These are phyloP conservation scores for Drosophila arawakana DNA, from an alignment of 1,140 invertebrate genomes.

Conservation along the genomic window DNA sequence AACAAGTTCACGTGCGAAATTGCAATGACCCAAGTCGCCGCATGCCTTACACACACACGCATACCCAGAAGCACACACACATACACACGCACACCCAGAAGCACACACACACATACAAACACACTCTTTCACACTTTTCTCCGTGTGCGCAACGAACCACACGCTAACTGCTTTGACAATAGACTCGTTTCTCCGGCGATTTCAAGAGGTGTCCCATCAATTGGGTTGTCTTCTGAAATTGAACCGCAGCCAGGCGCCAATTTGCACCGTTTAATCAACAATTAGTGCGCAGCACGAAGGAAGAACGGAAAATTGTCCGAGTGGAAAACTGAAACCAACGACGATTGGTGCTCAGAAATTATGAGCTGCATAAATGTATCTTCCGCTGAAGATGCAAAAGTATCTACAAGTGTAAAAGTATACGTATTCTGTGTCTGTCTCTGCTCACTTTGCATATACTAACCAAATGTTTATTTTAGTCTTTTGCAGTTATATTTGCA, in stretches of 20 bases:
- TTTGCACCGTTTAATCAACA: conserved; percentile 67
- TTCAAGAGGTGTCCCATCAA: conserved; percentile 10
- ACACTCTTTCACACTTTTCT: background rate
- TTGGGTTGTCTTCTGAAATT: background rate
- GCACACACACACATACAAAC: background rate
- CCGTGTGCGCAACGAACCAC: conserved; percentile 8
- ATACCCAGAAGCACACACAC: background rate
- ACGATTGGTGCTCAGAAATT: conserved; percentile 13
- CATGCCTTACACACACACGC: conserved; percentile 23
- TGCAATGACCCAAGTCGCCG: conserved; percentile 58
- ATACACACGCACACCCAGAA: too few relatives aligned
- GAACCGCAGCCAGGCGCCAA: conserved; percentile 38
- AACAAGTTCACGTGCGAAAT: conserved; percentile 75
- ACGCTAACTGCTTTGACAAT: conserved; percentile 59
- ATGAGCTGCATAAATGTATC: conserved; percentile 1
- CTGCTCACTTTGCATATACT: conserved; percentile 52
- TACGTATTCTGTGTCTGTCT: background rate
- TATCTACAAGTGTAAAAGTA: conserved; percentile 37
- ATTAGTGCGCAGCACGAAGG: conserved; percentile 46
- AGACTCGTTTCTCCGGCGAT: conserved; percentile 18
- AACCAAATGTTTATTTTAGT: conserved; percentile 38
- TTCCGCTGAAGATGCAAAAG: background rate
- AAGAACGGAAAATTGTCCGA: conserved; percentile 2
- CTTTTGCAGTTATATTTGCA: conserved; percentile 53
- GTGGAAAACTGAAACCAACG: background rate